Conservation (phyloP, 2,113 vertebrate genomes). For the Tachysurus fulvidraco region DNA sequence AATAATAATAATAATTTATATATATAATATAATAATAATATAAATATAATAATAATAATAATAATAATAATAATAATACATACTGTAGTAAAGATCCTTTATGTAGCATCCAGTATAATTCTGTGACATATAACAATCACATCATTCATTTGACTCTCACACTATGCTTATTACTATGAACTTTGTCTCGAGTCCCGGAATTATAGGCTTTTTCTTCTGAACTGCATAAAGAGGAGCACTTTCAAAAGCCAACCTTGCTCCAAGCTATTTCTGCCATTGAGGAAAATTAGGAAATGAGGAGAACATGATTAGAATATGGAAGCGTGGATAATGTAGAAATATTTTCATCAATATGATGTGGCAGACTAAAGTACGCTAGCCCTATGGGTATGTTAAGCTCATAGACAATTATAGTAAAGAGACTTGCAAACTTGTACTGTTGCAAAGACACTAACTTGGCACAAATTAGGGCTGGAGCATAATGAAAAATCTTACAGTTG, state of each 20-base stretch:
- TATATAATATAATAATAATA: too few species aligned
- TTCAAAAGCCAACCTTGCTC: constrained; percentile 52
- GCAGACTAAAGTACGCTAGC: constrained; percentile 10
- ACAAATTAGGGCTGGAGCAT: not conserved
- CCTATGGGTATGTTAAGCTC: constrained; percentile 23
- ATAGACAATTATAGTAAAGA: constrained; percentile 30
- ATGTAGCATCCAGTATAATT: not conserved
- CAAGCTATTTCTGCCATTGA: constrained; percentile 46
- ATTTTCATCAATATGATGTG: constrained; percentile 23
- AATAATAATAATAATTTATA: too few species aligned
- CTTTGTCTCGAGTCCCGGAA: constrained; percentile 36
- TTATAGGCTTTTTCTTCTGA: constrained; percentile 36
- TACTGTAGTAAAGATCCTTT: not conserved
- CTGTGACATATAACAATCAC: not conserved
- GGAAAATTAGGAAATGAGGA: constrained; percentile 50
- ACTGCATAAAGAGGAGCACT: constrained; percentile 46
- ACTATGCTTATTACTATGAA: constrained; percentile 26
- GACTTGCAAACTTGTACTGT: not conserved
- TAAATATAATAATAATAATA: not conserved
- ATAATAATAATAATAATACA: not conserved
- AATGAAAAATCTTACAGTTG: not conserved
- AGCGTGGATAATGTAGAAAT: constrained; percentile 28
- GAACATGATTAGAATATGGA: constrained; percentile 47
- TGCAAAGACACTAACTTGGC: not conserved
- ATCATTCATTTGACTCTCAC: constrained; percentile 27